Base-by-base conservation (phyloP, 2,797 vertebrate species). In the Triplophysa bombifrons region DNA sequence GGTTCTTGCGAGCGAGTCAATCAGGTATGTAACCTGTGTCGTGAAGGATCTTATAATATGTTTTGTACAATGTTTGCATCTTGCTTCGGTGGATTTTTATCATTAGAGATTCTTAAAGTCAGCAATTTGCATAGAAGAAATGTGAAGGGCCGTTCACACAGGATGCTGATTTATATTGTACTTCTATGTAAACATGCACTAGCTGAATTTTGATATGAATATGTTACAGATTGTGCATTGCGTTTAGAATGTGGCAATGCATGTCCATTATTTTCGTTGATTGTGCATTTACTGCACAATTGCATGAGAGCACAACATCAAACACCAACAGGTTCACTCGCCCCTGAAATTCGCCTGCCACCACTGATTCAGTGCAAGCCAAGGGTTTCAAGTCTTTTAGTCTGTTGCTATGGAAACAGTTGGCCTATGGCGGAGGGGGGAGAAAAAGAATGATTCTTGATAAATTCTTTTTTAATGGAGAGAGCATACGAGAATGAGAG, bases 41-140 rank as follows among this genome's bases (percentile, higher is more conserved):
- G 17, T 66, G 12, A 58, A 17, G 4, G 19, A 67, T 25, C 19
- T 67, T 63, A 46, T 87, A 63, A 86, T 88, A 87, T 91, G 85
- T 84, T 8, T 38, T 38, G 34, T 38, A 58, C 22, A 22, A 80
- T 30, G 78, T 22, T 83, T 87, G 86, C 90, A 90, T 87, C 83
- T 85, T 73, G 75, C 22, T 65, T 83, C 74, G 89, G 92, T 92
- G 80, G 90, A 92, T 91, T 88, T 85, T 82, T 86, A 70, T 14
- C 87, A 87, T 90, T 88, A 87, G 73, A 70, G 81, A 89, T 88
- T 87, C 71, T 86, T 84, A 83, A 63, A 89, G 85, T 92, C 91
- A 91, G 91, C 88, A 70, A 3, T 80, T 72, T 51, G 25, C 61
- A 19, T 53, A 38, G 17, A 63, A 27, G 17, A 63, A 38, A 38